Conservation (phyloP, 2,113 vertebrate species). For the Piliocolobus tephrosceles region DNA sequence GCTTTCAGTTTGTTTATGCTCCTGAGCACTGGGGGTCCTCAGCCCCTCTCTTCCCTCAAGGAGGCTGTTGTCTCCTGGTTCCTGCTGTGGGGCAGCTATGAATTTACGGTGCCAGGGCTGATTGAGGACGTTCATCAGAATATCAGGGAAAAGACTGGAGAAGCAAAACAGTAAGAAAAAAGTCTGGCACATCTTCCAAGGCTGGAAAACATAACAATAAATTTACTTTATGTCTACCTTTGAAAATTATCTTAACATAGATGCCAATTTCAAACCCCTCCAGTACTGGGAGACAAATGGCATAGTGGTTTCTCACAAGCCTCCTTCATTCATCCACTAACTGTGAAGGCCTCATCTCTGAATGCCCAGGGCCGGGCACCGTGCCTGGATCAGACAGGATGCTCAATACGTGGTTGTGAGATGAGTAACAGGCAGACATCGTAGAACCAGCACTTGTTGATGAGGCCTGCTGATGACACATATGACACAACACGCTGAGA, state of each 20-base stretch:
- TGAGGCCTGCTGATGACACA: rapidly evolving
- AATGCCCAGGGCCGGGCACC: rapidly evolving
- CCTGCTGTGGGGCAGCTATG: background rate
- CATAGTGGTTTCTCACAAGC: background rate
- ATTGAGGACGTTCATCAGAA: rapidly evolving
- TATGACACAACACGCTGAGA: rapidly evolving
- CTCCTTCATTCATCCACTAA: background rate
- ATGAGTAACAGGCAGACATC: rapidly evolving
- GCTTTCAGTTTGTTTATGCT: background rate
- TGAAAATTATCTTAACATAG: background rate
- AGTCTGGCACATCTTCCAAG: background rate
- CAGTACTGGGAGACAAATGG: background rate
- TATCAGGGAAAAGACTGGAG: too few species aligned
- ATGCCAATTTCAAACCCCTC: background rate
- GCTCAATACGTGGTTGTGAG: rapidly evolving
- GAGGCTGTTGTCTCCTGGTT: background rate
- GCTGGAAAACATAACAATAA: background rate
- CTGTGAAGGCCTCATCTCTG: background rate
- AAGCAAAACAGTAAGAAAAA: background rate
- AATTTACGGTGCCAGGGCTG: background rate
- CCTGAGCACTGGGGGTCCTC: background rate
- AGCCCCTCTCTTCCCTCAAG: background rate
- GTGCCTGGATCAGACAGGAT: rapidly evolving
- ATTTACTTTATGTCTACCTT: too few species aligned
- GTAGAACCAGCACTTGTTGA: rapidly evolving